Base-by-base conservation (phyloP, 53 echinoderm and acorn worm genomes). In the Hippasteria phrygiana region DNA sequence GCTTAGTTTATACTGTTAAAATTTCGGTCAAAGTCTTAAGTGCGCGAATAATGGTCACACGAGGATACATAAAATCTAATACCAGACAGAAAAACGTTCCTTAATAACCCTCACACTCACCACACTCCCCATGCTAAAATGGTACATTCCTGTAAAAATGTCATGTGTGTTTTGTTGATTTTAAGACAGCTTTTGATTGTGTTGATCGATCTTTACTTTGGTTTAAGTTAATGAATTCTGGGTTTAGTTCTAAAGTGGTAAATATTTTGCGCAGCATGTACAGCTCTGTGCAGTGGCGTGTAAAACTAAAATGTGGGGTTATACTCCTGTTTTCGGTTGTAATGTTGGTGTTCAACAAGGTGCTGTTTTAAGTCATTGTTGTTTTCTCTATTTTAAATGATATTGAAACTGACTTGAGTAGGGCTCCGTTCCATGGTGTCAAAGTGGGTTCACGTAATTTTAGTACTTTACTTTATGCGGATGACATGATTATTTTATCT, bases 401-500 rank as follows among this genome's bases (percentile, higher is more conserved):
- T 71, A 36, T 86, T 18, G 71, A 55, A 72, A 72, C 22, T 20
- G 70, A 50, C 18, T 34, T 86, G 20, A 31, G 37, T 48, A 71
- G 53, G 13, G 70, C 55, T 32, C 86, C 72, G 18, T 71, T 47
- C 11, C 70, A 39, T 71, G 55, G 34, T 51, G 48, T 71, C 29
- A 5, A 51, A 51, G 16, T 75, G 27, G 75, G 50, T 27, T 17
- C 46, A 2, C 28, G 50, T 32, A 47, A 48, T 27, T 13, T 75
- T 11, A 75, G 33, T 26, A 46, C 75, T 28, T 16, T 73, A 16
- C 20, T 43, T 5, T 71, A 71, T 86, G 86, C 71, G 32, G 71
- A 86, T 54, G 86, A 86, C 3, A 50, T 86, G 55, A 59, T 72
- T 72, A 43, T 72, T 59, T 8, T 83, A 43, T 86, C 72, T 51